Evolutionary conservation across 2,888 invertebrate genomes (phyloP).

Genomic region (Drosophila meridiana): DNA sequence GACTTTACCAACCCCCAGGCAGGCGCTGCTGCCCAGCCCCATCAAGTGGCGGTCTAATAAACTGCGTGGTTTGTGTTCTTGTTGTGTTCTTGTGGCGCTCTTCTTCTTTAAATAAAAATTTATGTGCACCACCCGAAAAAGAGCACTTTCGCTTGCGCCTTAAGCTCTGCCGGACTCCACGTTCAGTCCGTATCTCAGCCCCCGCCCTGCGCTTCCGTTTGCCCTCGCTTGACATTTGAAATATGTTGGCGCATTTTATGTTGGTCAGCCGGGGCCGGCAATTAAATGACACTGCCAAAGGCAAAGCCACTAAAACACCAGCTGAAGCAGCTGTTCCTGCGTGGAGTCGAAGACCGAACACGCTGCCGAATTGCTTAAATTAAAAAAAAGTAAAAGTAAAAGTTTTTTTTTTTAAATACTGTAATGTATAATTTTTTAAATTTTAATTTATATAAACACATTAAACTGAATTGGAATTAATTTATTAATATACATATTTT

Average conservation of each 20-base stretch:
- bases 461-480: no score
- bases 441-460: no score
- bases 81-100: constrained; percentile 23
- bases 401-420: no score
- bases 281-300: constrained; percentile 57
- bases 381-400: no score
- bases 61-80: constrained; percentile 34
- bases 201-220: not conserved
- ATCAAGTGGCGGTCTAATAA: constrained; percentile 62
- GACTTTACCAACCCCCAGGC: constrained; percentile 6
- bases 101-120: constrained; percentile 75
- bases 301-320: constrained; percentile 21
- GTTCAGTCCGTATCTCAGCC: not conserved
- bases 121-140: constrained; percentile 55
- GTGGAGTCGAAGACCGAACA: constrained; percentile 1
- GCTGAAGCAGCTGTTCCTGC: not conserved
- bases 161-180: constrained; percentile 34
- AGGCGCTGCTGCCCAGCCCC: not conserved
- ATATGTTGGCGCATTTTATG: constrained; percentile 74
- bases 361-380: not conserved
- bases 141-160: constrained; percentile 56
- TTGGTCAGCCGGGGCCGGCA: constrained; percentile 61
- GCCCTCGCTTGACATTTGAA: constrained; percentile 66
- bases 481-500: no score
- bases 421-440: no score